Base-by-base conservation (phyloP, 2,888 invertebrate species). In the Electrophaes corylata region DNA sequence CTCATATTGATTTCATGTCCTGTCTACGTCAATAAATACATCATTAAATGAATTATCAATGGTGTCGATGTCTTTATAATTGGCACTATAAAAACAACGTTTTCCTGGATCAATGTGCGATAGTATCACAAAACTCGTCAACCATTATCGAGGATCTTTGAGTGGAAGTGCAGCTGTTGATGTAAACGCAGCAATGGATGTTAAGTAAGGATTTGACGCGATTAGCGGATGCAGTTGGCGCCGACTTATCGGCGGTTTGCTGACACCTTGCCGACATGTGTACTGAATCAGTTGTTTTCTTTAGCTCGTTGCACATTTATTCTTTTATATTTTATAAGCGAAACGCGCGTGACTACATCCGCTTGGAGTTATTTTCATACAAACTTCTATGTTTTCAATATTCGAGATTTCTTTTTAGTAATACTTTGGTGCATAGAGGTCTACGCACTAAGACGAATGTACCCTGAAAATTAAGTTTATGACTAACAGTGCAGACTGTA, bases 111-210 rank as follows among this genome's bases (percentile, higher is more conserved):
- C 58, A 55, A 65, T 64, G 64, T 66, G 46, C 62, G 79, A 81
- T 83, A 64, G 31, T 65, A 81, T 84, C 81, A 70, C 70, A 65
- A 71, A 75, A 73, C 74, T 71, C 63, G 76, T 67, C 69, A 67
- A 75, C 71, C 77, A 83, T 78, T 82, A 84, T 81, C 83, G 68
- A 53, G 47, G 71, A 83, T 83, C 81, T 78, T 76, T 69, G 64
- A 64, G 57, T 67, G 63, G 70, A 67, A 70, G 62, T 68, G 70
- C 74, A 78, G 70, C 74, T 77, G 76, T 70, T 76, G 70, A 77
- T 76, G 75, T 72, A 76, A 76, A 76, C 69, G 73, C 80, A 75
- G 82, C 77, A 80, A 81, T 82, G 81, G 71, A 81, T 72, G 68
- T 74, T 73, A 75, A 77, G 65, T 71, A 70, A 76, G 65, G 72